Conservation (phyloP, 2,113 vertebrate species). For the Carassius carassius region DNA sequence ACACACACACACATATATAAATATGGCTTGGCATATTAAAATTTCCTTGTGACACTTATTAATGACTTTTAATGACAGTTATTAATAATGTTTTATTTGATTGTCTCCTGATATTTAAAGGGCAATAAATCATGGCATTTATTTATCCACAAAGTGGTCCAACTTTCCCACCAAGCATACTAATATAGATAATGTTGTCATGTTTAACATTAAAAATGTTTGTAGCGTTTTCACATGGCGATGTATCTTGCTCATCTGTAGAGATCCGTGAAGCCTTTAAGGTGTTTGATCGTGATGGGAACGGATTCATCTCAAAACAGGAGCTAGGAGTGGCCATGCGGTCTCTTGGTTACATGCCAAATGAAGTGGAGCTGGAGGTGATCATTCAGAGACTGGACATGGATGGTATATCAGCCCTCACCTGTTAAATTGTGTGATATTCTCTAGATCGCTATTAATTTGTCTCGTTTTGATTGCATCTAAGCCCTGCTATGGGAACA, state of each 20-base stretch:
- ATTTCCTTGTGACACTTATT: neutral
- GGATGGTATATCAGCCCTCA: slow-evolving; percentile 73
- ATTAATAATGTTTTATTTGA: neutral
- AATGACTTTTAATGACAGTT: neutral
- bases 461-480: neutral
- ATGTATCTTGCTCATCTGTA: slow-evolving; percentile 47
- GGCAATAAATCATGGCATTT: neutral
- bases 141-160: neutral
- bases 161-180: neutral
- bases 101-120: neutral
- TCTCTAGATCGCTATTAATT: neutral
- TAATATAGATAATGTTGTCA: neutral
- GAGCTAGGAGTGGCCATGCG: slow-evolving; percentile 87
- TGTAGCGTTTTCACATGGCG: neutral
- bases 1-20: neutral
- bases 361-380: slow-evolving; percentile 87
- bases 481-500: neutral
- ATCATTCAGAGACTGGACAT: slow-evolving; percentile 89
- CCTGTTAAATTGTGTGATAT: neutral
- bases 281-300: slow-evolving; percentile 86
- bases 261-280: slow-evolving; percentile 89
- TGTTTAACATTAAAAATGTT: neutral
- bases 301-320: slow-evolving; percentile 90
- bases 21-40: neutral
- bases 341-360: slow-evolving; percentile 89